Base-by-base conservation (phyloP, 53 echinoderm and acorn worm species). In the Echinarachnius parma region DNA sequence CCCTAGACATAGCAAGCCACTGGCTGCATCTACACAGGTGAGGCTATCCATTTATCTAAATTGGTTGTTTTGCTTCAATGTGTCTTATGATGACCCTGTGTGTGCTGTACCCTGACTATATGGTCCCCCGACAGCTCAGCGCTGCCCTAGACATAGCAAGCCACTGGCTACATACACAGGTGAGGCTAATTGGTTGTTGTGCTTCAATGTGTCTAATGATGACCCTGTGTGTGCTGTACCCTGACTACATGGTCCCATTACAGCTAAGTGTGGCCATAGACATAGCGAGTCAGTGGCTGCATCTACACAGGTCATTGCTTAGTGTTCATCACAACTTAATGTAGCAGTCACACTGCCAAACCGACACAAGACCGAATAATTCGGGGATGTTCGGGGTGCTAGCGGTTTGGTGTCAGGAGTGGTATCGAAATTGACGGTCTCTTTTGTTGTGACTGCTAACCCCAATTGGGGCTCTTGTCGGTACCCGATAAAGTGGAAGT, bases 21-120 rank as follows among this genome's bases (percentile, higher is more conserved):
- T 94, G 94, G 94, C 78, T 94, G 4, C 90, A 94, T 76, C 86
- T 94, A 27, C 94, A 94, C 47, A 81, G 90, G 94, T 94, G 63
- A 78, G 79, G n/a, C n/a, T n/a, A n/a, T n/a, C n/a, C n/a, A n/a
- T n/a, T n/a, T n/a, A n/a, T n/a, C n/a, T n/a, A n/a, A n/a, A n/a
- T n/a, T n/a, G n/a, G n/a, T n/a, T n/a, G n/a, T n/a, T n/a, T n/a
- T n/a, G n/a, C n/a, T n/a, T n/a, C n/a, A n/a, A 80, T 91, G 83
- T 86, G 91, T 39, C 59, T 91, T 15, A 68, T 86, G 21, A 75
- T 91, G 13, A 71, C 68, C 15, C 58, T 91, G 27, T 79, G 79
- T 3, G 70, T 75, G 21, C 66, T 91, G 36, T 91, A 91, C 75
- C 86, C 91, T 15, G 50, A 83, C 66, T 86, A 86, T 68, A 80